Percentiles rank a stretch among this genome's conserved stretches.
These are phyloP conservation scores for Lordiphosa stackelbergi DNA, from an alignment of 1,140 invertebrate species.

Conservation along the genomic window DNA sequence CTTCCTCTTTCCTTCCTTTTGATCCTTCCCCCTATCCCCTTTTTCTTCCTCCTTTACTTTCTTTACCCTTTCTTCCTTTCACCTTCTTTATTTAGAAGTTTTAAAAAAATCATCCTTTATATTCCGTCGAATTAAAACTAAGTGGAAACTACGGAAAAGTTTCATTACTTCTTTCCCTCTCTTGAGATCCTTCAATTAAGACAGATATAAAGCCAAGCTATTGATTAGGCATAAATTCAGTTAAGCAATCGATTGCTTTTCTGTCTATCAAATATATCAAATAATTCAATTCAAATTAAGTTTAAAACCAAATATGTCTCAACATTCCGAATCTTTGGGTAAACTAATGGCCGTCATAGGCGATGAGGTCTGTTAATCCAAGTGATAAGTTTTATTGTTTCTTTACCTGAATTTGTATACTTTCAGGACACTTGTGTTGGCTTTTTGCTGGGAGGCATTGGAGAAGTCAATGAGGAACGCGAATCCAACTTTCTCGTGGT, in stretches of 20 bases:
- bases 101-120: too few species aligned
- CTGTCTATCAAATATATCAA: neutral
- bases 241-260: neutral
- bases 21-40: too few species aligned
- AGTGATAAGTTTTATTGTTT: neutral
- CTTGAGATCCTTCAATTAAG: too few species aligned
- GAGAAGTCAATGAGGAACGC: slow-evolving; percentile 98
- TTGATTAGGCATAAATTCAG: too few species aligned
- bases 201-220: too few species aligned
- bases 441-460: slow-evolving; percentile 97
- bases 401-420: neutral
- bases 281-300: neutral
- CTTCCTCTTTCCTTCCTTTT: too few species aligned
- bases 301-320: slow-evolving; percentile 24
- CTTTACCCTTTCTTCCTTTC: too few species aligned
- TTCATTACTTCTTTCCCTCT: too few species aligned
- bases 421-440: slow-evolving; percentile 98
- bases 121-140: too few species aligned
- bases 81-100: too few species aligned
- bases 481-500: slow-evolving; percentile 99
- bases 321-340: slow-evolving; percentile 3
- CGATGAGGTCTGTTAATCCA: slow-evolving; percentile 39
- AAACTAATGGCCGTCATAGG: slow-evolving; percentile 53
- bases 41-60: too few species aligned
- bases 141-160: too few species aligned